Evolutionary conservation across 2,113 vertebrate genomes (phyloP).

Genomic region (Axis porcinus): DNA sequence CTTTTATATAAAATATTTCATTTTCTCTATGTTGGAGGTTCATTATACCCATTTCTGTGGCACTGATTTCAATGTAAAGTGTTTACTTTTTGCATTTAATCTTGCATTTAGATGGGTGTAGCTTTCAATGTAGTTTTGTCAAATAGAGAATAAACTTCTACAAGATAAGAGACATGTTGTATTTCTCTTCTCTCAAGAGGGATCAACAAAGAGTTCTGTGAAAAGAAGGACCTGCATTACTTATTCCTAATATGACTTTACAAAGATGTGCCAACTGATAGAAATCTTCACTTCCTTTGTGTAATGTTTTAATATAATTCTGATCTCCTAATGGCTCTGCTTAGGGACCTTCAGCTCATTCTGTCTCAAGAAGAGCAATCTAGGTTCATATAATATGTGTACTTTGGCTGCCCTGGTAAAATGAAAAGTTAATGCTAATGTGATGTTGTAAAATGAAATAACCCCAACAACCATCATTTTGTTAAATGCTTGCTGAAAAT

Average conservation of each 20-base stretch:
- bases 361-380: slow-evolving; percentile 3
- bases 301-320: not conserved
- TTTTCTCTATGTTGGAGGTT: not conserved
- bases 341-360: not conserved
- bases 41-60: not conserved
- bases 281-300: slow-evolving; percentile 2
- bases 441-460: slow-evolving; percentile 30
- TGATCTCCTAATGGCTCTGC: slow-evolving; percentile 36
- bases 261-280: not conserved
- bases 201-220: not conserved
- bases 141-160: not conserved
- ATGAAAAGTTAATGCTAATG: slow-evolving; percentile 50
- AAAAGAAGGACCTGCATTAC: not conserved
- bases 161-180: not conserved
- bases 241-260: slow-evolving; percentile 5
- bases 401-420: not conserved
- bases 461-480: slow-evolving; percentile 6
- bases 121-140: not conserved
- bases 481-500: not conserved
- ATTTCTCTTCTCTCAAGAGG: not conserved
- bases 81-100: not conserved
- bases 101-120: not conserved
- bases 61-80: not conserved
- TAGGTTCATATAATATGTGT: slow-evolving; percentile 39
- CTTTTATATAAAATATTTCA: not conserved